phyloP scores from a whole-genome alignment of 2,797 vertebrate genomes.

The Myiothlypis chrysogaster region DNA sequence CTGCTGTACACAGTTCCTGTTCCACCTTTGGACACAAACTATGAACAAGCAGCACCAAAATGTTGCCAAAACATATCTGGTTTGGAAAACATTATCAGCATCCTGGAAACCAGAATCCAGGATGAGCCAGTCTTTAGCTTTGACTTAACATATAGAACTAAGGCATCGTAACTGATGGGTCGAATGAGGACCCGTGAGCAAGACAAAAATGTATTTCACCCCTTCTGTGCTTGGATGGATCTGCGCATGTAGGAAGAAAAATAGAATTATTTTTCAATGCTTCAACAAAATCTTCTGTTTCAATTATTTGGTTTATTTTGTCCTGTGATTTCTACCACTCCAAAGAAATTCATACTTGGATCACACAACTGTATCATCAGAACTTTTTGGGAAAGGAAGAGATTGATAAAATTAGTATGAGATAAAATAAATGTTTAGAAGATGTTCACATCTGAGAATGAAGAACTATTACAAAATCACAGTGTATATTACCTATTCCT shows the following conservation, averaged over 20 bases:
- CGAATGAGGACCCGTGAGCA: neutral
- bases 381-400: neutral
- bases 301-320: neutral
- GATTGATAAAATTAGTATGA: neutral
- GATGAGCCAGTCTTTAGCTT: neutral
- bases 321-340: neutral
- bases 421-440: neutral
- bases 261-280: neutral
- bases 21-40: neutral
- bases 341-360: neutral
- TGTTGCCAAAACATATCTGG: neutral
- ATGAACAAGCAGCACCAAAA: neutral
- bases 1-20: neutral
- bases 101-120: neutral
- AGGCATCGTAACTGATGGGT: neutral
- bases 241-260: neutral
- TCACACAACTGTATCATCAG: neutral
- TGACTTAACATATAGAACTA: neutral
- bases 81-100: neutral
- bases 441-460: neutral
- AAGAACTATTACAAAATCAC: neutral
- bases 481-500: neutral
- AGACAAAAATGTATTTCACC: fast-evolving
- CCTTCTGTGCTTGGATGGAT: neutral
- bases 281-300: neutral